phyloP scores from a whole-genome alignment of 2,888 invertebrate species.

The Agrochola litura region DNA sequence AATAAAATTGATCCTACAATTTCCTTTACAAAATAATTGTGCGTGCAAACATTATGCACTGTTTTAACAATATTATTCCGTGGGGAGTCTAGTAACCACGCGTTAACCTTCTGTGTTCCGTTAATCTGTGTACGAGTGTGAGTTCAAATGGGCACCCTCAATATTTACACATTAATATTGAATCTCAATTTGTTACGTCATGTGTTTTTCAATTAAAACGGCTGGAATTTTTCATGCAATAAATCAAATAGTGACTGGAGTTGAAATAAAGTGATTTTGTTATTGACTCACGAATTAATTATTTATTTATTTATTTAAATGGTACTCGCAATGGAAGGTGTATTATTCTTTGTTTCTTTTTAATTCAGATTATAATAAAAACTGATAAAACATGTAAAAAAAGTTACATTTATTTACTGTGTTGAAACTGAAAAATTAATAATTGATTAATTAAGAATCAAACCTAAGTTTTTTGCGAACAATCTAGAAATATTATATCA shows the following conservation, averaged over 20 bases:
- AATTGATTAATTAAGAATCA: background rate
- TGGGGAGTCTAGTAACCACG: too few species aligned
- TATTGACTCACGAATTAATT: constrained; percentile 37
- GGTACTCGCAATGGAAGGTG: too few species aligned
- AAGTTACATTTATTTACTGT: background rate
- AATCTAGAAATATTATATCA: background rate
- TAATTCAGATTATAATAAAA: too few species aligned
- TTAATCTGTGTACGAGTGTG: constrained; percentile 21
- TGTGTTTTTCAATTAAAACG: constrained; percentile 61
- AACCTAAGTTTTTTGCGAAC: background rate
- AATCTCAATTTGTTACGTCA: constrained; percentile 60
- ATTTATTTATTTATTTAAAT: constrained; percentile 3
- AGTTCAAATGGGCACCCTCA: constrained; percentile 30
- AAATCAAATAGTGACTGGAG: constrained; percentile 49
- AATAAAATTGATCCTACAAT: background rate
- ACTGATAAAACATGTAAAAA: background rate
- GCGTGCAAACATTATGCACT: too few species aligned
- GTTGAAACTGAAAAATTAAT: background rate
- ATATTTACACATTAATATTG: constrained; percentile 62
- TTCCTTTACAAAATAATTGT: too few species aligned
- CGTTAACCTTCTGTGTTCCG: constrained; percentile 32
- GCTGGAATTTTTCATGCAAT: constrained; percentile 47
- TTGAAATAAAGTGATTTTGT: constrained; percentile 43
- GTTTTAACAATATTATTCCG: background rate
- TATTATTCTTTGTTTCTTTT: background rate